phyloP scores from a whole-genome alignment of 2,113 vertebrate species.

The Sylvietta virens region DNA sequence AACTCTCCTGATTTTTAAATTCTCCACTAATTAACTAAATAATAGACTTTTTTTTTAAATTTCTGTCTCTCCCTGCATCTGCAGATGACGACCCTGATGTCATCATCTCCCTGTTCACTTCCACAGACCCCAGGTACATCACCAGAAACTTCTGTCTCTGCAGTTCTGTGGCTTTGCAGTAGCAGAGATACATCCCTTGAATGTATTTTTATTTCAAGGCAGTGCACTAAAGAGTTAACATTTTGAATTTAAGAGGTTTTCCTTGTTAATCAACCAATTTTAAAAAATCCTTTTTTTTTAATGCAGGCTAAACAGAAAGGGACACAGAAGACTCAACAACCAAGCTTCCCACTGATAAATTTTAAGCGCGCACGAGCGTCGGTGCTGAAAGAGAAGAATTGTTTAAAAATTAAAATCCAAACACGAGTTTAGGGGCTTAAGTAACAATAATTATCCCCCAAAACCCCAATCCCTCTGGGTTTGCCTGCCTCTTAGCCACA shows the following conservation, averaged over 20 bases:
- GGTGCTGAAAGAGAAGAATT: neutral
- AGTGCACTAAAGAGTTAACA: neutral
- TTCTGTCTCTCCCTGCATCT: neutral
- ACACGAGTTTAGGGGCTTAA: neutral
- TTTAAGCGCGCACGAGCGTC: rapidly evolving
- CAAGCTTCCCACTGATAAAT: neutral
- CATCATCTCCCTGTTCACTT: rapidly evolving
- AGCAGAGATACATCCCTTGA: neutral
- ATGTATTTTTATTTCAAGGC: neutral
- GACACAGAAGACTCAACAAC: neutral
- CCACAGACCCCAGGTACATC: neutral
- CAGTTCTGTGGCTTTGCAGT: neutral
- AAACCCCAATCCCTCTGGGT: neutral
- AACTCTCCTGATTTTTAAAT: neutral
- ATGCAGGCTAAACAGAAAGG: neutral
- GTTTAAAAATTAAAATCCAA: neutral
- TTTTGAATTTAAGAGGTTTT: neutral
- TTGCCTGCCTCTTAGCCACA: neutral
- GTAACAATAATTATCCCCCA: neutral
- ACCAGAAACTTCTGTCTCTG: neutral
- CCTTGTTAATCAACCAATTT: neutral
- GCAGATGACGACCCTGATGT: neutral
- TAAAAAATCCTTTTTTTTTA: neutral
- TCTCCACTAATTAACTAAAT: neutral
- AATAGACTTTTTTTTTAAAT: neutral